Evolutionary conservation across 2,797 vertebrate genomes (phyloP), one percentile per base, ranked within the genome.

Genomic region (Pseudocheirus occidentalis): DNA sequence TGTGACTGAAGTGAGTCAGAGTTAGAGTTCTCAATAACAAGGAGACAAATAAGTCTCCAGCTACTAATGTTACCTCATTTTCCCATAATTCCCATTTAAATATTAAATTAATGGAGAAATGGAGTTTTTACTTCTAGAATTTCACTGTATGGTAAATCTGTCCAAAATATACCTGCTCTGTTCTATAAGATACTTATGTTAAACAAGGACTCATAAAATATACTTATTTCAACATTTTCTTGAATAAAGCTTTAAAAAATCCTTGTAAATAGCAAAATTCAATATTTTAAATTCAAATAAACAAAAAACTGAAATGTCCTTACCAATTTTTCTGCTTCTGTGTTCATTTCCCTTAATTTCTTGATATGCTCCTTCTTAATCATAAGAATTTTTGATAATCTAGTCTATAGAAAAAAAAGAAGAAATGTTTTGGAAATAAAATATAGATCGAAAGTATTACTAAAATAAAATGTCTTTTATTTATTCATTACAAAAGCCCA

Each of bases 361-460:
- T 99, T 99, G 98, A 99, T 99, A 98, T 99, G 99, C 58, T 99
- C 99, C 97, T 99, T 99, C 98, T 99, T 99, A 98, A 99, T 99
- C 99, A 99, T 99, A 94, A 99, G 99, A 97, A 99, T 99, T 99
- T 99, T 99, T 29, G 99, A 99, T 98, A 99, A 98, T 97, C 99
- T 99, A 21, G 99, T 99, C 99, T 99, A 96, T 40, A 98, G 62
- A 98, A 93, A 98, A 98, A 98, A 55, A 97, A 94, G 21, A 96
- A 93, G 90, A 95, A 97, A 97, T 81, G 57, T 98, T 98, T 98
- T 92, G 93, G 97, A 97, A 98, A 94, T n/a, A 97, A 95, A 3
- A 97, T 14, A 96, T 34, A 53, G 93, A 92, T 96, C 97, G 62
- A 96, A 91, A 58, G 34, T 50, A 90, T 53, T n/a, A 5, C 18